Evolutionary conservation across 2,888 invertebrate genomes (phyloP), one percentile per base, ranked within the genome.

Genomic region (Tenthredo distinguenda): DNA sequence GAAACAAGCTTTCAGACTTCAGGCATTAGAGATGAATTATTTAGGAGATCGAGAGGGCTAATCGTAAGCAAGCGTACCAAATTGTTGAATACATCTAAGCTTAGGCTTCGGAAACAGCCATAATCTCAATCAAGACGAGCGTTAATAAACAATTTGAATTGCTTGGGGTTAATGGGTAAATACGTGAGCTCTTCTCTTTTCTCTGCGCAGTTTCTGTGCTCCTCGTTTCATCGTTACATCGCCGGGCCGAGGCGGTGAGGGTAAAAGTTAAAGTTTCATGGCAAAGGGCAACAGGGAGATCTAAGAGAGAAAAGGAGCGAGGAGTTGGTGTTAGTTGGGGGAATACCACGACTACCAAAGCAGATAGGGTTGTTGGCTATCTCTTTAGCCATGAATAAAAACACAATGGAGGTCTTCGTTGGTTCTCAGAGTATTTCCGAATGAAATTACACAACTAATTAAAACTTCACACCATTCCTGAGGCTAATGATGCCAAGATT

Each of bases 361-460:
- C 71, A 90, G 90, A 91, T 90, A 91, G 88, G 88, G 90, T 89
- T 88, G 90, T 89, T 89, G 88, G 90, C 90, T 91, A 91, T 91
- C 91, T 91, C 89, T 87, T 86, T 86, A 86, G 87, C 89, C 89
- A 90, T 92, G 91, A 91, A 91, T 92, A 91, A 91, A 91, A 92
- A 91, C 89, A 91, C 91, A 91, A 91, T 91, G 90, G 91, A 91
- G 87, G 83, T 85, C 90, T 85, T 87, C 88, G 88, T 86, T 87
- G 88, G 88, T 62, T 58, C 58, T 62, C 89, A 91, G 91, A 91
- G 91, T 91, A 91, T 92, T 91, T 91, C 90, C 92, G 90, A 92
- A 92, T 92, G 91, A 90, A 92, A 92, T 92, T 91, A 91, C 90
- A 90, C 91, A 92, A 93, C 92, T 93, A 92, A 93, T 93, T 93